Evolutionary conservation across 1,140 invertebrate genomes (phyloP).

Genomic region (Drosophila kanapiae): DNA sequence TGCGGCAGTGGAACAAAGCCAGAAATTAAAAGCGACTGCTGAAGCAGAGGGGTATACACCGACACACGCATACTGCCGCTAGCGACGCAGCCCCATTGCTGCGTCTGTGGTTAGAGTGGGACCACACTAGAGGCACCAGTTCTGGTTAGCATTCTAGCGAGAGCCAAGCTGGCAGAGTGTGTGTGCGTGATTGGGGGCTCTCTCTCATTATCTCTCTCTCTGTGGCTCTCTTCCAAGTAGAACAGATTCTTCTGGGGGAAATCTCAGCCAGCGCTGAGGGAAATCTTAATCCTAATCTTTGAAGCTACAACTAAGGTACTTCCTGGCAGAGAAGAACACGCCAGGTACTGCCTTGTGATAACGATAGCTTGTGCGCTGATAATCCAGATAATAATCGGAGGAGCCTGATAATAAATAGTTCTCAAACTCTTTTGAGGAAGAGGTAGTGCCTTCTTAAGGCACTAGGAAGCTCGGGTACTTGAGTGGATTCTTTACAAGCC

Average conservation of each 20-base stretch:
- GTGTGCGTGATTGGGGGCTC: background rate
- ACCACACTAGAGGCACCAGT: slow-evolving; percentile 19
- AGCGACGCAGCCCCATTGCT: slow-evolving; percentile 2
- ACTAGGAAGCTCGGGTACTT: background rate
- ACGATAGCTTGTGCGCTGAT: background rate
- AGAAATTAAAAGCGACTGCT: slow-evolving; percentile 42
- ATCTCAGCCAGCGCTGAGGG: slow-evolving; percentile 1
- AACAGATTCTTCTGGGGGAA: slow-evolving; percentile 19
- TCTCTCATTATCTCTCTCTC: background rate
- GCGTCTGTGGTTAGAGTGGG: slow-evolving; percentile 15
- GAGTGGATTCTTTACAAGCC: background rate
- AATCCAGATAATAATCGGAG: slow-evolving; percentile 5
- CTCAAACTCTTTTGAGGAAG: background rate
- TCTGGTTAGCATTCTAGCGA: slow-evolving; percentile 42
- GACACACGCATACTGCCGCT: slow-evolving; percentile 14
- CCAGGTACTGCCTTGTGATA: slow-evolving; percentile 15
- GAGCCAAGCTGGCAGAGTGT: background rate
- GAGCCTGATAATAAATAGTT: background rate
- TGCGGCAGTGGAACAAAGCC: slow-evolving; percentile 66
- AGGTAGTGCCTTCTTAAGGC: background rate
- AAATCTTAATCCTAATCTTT: slow-evolving; percentile 18
- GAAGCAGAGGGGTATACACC: slow-evolving; percentile 10
- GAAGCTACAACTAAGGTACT: slow-evolving; percentile 1
- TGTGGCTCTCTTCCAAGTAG: background rate
- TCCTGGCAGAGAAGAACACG: background rate